phyloP scores from a whole-genome alignment of 2,888 invertebrate genomes.

The Taenaris catops region DNA sequence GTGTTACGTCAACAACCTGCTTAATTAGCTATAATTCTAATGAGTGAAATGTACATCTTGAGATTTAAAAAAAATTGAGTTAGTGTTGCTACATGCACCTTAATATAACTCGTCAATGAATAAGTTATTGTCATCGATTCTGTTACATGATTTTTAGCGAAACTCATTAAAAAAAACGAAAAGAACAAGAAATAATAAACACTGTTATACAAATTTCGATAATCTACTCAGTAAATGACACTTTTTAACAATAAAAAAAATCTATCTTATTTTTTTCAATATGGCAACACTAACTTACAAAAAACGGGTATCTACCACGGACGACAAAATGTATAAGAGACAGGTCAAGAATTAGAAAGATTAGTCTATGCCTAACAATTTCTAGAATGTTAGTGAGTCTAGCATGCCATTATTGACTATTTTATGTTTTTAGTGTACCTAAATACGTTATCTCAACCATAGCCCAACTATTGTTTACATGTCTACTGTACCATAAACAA shows the following conservation, averaged over 20 bases:
- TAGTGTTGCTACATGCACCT: conserved; percentile 26
- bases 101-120: conserved; percentile 1
- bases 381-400: conserved; percentile 64
- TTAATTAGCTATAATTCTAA: conserved; percentile 26
- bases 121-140: conserved; percentile 1
- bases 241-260: conserved; percentile 13
- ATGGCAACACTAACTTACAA: conserved; percentile 52
- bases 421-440: conserved; percentile 40
- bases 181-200: conserved; percentile 1
- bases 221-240: conserved; percentile 8
- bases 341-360: conserved; percentile 24
- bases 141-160: conserved; percentile 3
- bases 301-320: conserved; percentile 45
- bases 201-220: conserved; percentile 10
- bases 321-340: conserved; percentile 28
- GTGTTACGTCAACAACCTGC: conserved; percentile 19
- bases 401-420: conserved; percentile 64
- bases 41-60: conserved; percentile 23
- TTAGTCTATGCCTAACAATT: conserved; percentile 29
- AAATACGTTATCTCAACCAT: conserved; percentile 53
- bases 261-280: conserved; percentile 22
- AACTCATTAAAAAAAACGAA: conserved; percentile 3
- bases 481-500: conserved; percentile 44
- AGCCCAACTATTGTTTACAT: conserved; percentile 55
- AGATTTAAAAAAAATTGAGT: conserved; percentile 19